Percentiles rank a stretch among this genome's conserved stretches.
Conservation (phyloP, 2,113 vertebrate genomes). For the Emberiza fucata region DNA sequence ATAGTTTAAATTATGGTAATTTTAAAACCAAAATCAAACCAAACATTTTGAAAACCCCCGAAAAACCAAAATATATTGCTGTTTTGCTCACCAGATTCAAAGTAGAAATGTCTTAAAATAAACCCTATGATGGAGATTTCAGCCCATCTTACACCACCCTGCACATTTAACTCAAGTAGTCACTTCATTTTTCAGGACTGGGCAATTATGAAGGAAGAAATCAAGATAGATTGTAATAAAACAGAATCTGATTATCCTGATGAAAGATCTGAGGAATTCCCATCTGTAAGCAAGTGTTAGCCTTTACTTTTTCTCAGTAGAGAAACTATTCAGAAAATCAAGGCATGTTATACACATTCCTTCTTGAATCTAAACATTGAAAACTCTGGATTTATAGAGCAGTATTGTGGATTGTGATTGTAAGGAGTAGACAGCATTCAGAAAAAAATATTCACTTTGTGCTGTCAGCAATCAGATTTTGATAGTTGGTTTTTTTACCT, state of each 20-base stretch:
- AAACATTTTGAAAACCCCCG: background rate
- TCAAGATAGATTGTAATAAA: background rate
- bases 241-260: background rate
- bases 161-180: background rate
- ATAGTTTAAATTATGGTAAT: background rate
- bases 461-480: background rate
- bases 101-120: background rate
- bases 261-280: background rate
- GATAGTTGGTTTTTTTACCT: fast-evolving
- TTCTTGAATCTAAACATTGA: background rate
- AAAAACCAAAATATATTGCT: background rate
- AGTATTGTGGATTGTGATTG: background rate
- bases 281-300: background rate
- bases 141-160: background rate
- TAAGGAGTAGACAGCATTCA: background rate
- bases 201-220: constrained; percentile 16
- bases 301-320: background rate
- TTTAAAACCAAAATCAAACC: background rate
- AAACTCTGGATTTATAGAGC: background rate
- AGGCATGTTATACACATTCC: background rate
- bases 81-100: background rate
- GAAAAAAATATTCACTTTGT: background rate
- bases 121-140: background rate
- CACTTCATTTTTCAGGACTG: constrained; percentile 21
- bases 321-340: background rate